Evolutionary conservation across 2,113 vertebrate species (phyloP).

Genomic region (Tachuris rubrigastra): DNA sequence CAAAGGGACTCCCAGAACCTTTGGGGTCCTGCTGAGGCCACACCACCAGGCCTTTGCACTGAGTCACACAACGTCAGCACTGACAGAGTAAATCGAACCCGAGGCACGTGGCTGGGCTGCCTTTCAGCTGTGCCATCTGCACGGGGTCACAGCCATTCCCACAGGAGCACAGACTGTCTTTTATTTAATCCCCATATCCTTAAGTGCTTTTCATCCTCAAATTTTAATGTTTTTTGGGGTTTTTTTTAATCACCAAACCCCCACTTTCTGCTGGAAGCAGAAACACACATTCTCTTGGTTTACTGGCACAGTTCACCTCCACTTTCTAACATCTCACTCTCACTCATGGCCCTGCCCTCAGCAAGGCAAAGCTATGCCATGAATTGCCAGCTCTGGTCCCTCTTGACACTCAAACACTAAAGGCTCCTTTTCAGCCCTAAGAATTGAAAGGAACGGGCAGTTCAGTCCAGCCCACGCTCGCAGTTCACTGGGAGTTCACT

Average conservation of each 20-base stretch:
- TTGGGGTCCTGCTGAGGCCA: background rate
- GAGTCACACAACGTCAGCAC: rapidly evolving
- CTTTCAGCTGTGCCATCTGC: background rate
- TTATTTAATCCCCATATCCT: background rate
- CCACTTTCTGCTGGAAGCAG: background rate
- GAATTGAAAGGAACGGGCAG: constrained; percentile 63
- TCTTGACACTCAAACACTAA: background rate
- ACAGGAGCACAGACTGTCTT: background rate
- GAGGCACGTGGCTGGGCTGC: background rate
- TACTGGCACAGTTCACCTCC: background rate
- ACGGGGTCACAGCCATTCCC: background rate
- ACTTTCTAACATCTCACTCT: background rate
- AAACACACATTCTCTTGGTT: background rate
- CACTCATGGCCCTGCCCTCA: background rate
- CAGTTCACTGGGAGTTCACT: constrained; percentile 57
- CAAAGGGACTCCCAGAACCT: background rate
- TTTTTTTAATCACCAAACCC: background rate
- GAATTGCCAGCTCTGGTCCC: background rate
- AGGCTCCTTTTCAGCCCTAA: constrained; percentile 32
- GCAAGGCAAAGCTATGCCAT: background rate
- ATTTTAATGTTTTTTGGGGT: background rate
- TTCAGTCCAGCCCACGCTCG: background rate
- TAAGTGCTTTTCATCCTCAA: background rate
- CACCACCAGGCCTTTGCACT: rapidly evolving
- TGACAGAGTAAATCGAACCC: background rate